Evolutionary conservation across 2,797 vertebrate species (phyloP).

Genomic region (Rachycentron canadum): DNA sequence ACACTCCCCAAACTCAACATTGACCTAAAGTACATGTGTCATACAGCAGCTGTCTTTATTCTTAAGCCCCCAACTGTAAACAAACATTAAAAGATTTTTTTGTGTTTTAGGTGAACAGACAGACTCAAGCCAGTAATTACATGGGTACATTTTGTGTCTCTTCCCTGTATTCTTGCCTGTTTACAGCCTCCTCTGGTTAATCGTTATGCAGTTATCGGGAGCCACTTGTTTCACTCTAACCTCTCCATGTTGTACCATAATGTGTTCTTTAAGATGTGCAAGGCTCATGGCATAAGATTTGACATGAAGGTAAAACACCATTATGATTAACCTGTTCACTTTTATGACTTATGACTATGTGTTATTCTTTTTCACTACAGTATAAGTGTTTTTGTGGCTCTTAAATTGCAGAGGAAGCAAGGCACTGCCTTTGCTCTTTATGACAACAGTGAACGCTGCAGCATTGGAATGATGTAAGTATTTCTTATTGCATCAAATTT

Average conservation of each 20-base stretch:
- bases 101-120: slow-evolving; percentile 19
- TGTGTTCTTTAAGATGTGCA: slow-evolving; percentile 89
- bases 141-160: background rate
- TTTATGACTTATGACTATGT: background rate
- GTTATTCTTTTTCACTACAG: background rate
- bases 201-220: slow-evolving; percentile 86
- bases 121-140: background rate
- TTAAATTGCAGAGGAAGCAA: slow-evolving; percentile 85
- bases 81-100: background rate
- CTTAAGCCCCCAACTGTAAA: slow-evolving; percentile 13
- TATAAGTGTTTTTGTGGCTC: slow-evolving; percentile 27
- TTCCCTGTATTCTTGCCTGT: slow-evolving; percentile 21
- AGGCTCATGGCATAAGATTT: slow-evolving; percentile 88
- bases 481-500: slow-evolving; percentile 17
- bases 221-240: slow-evolving; percentile 85
- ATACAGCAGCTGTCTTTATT: slow-evolving; percentile 21
- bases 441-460: slow-evolving; percentile 85
- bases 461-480: slow-evolving; percentile 93
- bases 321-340: background rate
- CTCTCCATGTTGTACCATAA: slow-evolving; percentile 87
- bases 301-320: slow-evolving; percentile 87
- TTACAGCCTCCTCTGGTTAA: slow-evolving; percentile 61
- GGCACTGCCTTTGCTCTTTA: slow-evolving; percentile 89
- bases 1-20: slow-evolving; percentile 61
- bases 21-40: slow-evolving; percentile 70